phyloP scores from a whole-genome alignment of 2,797 vertebrate genomes.

The Ispidina lecontei region DNA sequence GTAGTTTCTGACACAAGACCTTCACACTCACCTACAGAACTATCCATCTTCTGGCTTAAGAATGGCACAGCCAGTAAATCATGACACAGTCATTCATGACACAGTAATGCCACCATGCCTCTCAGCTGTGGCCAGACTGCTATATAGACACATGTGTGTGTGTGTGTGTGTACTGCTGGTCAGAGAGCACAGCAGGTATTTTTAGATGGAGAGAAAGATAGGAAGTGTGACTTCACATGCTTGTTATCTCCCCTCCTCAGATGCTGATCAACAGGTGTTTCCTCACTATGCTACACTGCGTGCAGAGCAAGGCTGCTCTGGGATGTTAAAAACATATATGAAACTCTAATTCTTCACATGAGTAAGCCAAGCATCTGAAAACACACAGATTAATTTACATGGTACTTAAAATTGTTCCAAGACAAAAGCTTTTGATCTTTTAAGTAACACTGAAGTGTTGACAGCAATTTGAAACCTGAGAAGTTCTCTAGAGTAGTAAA shows the following conservation, averaged over 20 bases:
- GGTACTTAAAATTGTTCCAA: neutral
- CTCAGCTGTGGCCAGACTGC: neutral
- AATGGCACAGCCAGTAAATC: neutral
- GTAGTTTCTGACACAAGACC: neutral
- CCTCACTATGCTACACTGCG: neutral
- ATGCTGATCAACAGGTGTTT: neutral
- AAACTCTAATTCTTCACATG: neutral
- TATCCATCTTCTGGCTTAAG: neutral
- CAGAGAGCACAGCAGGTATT: neutral
- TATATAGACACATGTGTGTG: neutral
- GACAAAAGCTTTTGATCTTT: neutral
- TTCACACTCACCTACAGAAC: neutral
- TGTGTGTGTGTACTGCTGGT: no score
- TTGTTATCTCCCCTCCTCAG: neutral
- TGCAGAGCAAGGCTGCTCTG: neutral
- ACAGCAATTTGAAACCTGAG: neutral
- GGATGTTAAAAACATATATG: neutral
- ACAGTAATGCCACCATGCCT: neutral
- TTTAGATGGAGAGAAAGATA: slow-evolving; percentile 18
- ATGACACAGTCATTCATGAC: neutral
- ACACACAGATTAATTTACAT: neutral
- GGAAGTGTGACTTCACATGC: slow-evolving; percentile 20
- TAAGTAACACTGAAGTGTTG: neutral
- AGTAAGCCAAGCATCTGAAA: neutral
- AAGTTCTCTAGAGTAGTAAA: neutral